Base-by-base conservation (phyloP, 2,888 invertebrate species). In the Oscheius sp. region DNA sequence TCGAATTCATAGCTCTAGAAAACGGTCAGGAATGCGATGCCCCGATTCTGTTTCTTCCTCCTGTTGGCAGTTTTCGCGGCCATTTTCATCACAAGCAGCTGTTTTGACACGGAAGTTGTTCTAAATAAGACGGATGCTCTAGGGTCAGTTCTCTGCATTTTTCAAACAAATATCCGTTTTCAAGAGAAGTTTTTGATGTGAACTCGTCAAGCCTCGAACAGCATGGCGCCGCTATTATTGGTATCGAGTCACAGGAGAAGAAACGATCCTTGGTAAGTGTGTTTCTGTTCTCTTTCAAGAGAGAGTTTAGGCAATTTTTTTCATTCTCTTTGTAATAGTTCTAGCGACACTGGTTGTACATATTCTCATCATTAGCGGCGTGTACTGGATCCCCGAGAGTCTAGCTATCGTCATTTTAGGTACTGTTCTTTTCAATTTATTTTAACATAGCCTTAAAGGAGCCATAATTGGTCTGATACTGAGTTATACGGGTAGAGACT, bases 321-420 rank as follows among this genome's bases (percentile, higher is more conserved):
- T 99, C 90, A 96, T 99, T 13, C 92, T 99, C 0, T 94, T 96
- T 88, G 95, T 99, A 11, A 92, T 99, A 75, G 96, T 96, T 66
- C 91, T 98, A 74, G 96, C 96, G 71, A 97, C 98, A 82, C 91
- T 99, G 65, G 91, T 97, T 37, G 96, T 98, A 82, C 98, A 99
- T 90, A 92, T 95, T 3, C 94, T 99, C 93, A 92, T 99, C 37
- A 94, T 95, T 90, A 96, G 96, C 11, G 95, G 96, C 84, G 95
- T 98, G 89, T 95, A 96, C 84, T 99, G 96, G 90, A 92, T 99
- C 50, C 99, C 99, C 0, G 99, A 99, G 90, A 96, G 96, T 90
- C 94, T 99, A 73, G 97, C 96, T 4, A 95, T 98, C 79, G 96
- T 99, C 32, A 94, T 97, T 87, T 92, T 99, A 29, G 92, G 92